Percentiles rank a stretch among this genome's conserved stretches.
These are phyloP conservation scores for Artibeus lituratus DNA, from an alignment of 2,797 vertebrate genomes.

Conservation along the genomic window DNA sequence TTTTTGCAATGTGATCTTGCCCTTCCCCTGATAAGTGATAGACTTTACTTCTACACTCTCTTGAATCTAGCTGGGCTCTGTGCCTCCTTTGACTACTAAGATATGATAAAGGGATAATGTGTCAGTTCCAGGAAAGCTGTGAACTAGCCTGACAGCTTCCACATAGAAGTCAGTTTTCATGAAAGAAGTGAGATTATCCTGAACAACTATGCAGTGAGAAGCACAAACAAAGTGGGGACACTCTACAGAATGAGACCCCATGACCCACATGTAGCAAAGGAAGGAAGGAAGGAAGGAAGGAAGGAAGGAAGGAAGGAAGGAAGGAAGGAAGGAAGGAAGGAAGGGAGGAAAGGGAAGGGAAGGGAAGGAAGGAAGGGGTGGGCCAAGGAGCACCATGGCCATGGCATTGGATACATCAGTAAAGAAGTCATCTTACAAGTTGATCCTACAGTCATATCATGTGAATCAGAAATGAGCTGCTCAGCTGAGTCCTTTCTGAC, in stretches of 20 bases:
- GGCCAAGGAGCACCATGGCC: neutral
- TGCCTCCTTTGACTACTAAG: neutral
- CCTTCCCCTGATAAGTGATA: neutral
- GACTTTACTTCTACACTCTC: neutral
- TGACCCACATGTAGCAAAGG: neutral
- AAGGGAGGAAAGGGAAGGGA: too few species aligned
- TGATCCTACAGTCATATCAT: neutral
- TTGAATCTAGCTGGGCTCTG: neutral
- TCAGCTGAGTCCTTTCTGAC: neutral
- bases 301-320: fast-evolving
- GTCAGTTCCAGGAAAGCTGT: neutral
- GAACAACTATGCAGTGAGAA: neutral
- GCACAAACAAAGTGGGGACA: neutral
- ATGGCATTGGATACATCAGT: neutral
- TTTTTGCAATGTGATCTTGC: neutral
- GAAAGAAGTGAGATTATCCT: neutral
- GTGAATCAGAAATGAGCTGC: neutral
- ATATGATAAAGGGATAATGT: neutral
- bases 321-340: too few species aligned
- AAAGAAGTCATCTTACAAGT: neutral
- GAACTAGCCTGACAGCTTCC: neutral
- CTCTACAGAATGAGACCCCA: neutral
- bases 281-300: fast-evolving
- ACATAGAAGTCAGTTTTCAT: neutral
- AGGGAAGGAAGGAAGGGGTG: neutral